phyloP scores from a whole-genome alignment of 1,140 invertebrate genomes.

The Periplaneta americana region DNA sequence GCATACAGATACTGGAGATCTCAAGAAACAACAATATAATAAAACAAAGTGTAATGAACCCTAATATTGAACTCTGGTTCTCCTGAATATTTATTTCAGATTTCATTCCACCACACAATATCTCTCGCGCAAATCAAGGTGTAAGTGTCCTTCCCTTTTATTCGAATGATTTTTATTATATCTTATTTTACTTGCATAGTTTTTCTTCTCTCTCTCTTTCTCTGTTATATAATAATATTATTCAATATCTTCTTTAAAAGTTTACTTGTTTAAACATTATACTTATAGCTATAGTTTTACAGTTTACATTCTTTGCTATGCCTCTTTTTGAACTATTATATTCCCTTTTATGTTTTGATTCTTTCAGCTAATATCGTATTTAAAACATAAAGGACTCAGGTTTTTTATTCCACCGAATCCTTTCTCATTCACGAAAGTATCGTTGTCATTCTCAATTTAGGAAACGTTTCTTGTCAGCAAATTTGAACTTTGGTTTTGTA shows the following conservation, averaged over 20 bases:
- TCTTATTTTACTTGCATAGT: not conserved
- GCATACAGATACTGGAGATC: too few species aligned
- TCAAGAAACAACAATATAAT: not conserved
- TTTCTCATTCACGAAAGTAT: too few species aligned
- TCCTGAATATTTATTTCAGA: conserved; percentile 15
- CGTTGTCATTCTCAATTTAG: too few species aligned
- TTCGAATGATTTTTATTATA: conserved; percentile 11
- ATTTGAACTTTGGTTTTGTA: too few species aligned
- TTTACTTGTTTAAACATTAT: not conserved
- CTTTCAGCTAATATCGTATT: not conserved
- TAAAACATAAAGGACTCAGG: not conserved
- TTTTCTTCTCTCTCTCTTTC: conserved; percentile 14
- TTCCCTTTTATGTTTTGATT: not conserved
- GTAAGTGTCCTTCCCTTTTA: conserved; percentile 14
- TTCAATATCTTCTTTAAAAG: not conserved
- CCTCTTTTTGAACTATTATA: not conserved
- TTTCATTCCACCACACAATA: conserved; percentile 8
- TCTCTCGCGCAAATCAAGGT: conserved; percentile 9
- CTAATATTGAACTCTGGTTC: not conserved
- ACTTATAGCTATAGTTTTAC: not conserved
- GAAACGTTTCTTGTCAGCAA: too few species aligned
- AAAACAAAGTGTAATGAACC: not conserved
- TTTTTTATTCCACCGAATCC: too few species aligned
- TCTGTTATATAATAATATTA: not conserved
- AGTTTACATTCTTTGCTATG: not conserved